Evolutionary conservation across 2,888 invertebrate species (phyloP), one percentile per base, ranked within the genome.

Genomic region (Ganaspis brasiliensis): DNA sequence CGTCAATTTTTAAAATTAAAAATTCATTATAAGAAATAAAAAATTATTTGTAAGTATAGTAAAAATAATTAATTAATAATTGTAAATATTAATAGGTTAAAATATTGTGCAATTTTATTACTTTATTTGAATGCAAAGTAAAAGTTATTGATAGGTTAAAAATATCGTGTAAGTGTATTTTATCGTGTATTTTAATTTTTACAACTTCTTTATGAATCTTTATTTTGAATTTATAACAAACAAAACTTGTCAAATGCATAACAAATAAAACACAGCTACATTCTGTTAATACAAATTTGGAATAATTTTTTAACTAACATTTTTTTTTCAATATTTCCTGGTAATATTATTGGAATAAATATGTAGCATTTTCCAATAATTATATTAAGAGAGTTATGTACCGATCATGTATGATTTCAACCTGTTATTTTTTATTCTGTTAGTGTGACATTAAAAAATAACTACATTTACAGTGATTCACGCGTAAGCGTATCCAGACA

Each of bases 291-390:
- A n/a, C 14, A 12, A 14, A 40, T 40, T 40, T 9, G 0, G 40
- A n/a, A 49, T 0, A 49, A 14, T 49, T 49, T 49, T 49, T n/a
- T 4, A n/a, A 49, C 4, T 49, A 12, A n/a, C 12, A 5, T 14
- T 49, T 49, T 49, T 9, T n/a, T n/a, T 49, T 49, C 2, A n/a
- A 49, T 49, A n/a, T 49, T 49, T 49, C n/a, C 4, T 40, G 40
- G 12, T 40, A 40, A 40, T 40, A 40, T 40, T 40, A 49, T 49
- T 49, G n/a, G 14, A 49, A n/a, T 49, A 49, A 49, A 49, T n/a
- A 49, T 49, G 2, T 14, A 49, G 14, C 49, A 40, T 40, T 40
- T 40, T 40, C 12, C 2, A 8, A 40, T 8, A 40, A 40, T 2
- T 12, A 40, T 40, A 40, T 40, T 40, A 40, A n/a, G 31, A 31